Base-by-base conservation (phyloP, 2,888 invertebrate species). In the Ditylenchus weischeri region DNA sequence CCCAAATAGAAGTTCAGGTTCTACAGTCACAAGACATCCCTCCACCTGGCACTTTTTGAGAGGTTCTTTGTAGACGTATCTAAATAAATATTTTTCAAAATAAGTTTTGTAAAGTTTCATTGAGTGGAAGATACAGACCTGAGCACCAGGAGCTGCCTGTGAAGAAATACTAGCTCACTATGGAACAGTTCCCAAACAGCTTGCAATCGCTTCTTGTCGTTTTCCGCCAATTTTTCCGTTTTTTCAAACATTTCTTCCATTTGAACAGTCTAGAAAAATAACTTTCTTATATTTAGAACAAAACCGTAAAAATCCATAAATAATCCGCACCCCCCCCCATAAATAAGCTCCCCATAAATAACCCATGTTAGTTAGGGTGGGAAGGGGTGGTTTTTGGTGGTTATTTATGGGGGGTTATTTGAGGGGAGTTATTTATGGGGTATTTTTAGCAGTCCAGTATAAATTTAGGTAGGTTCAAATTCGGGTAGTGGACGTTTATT, bases 121-220 rank as follows among this genome's bases (percentile, higher is more conserved):
- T 5, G 5, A 29, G 29, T 29, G 5, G 29, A 29, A 29, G 13
- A 48, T 23, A 35, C 63, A 61, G 62, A 78, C 79, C 87, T 87
- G 38, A 88, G 84, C 21, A 88, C 88, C 86, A 88, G 87, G 38
- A 88, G 84, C 79, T 88, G 88, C 71, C 88, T 87, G 65, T 87
- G 86, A 38, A 88, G 86, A 79, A 88, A 88, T 69, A 87, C 86
- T 75, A 87, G 85, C 80, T 88, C 88, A 70, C 87, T 86, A 79
- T 87, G 87, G 81, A 88, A 88, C 11, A 88, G 83, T 79, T 88
- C 88, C 88, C 88, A 88, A 19, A 88, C 85, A 10, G 87, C 87
- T 77, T 88, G 87, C 54, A 86, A 76, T 72, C 62, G 78, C 69
- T 71, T 78, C 73, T 48, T 76, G 72, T 75, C 75, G 49, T 47